Evolutionary conservation across 2,888 invertebrate genomes (phyloP), one percentile per base, ranked within the genome.

Genomic region (Platerodrilus igneus): DNA sequence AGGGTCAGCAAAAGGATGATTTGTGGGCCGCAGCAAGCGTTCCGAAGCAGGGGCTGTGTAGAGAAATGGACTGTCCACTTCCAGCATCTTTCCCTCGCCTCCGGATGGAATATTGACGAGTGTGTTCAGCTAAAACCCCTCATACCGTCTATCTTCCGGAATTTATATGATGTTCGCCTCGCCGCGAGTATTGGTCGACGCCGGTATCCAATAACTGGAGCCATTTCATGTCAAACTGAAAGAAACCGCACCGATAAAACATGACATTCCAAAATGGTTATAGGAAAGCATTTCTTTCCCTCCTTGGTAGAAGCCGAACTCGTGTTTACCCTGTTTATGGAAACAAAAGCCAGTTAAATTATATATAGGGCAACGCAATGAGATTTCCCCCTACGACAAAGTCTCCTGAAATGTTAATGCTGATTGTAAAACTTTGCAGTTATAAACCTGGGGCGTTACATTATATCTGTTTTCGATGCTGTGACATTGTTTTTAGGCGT

Each of bases 61-160:
- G 61, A 63, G 64, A 63, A 63, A 64, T 64, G 63, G 64, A 64
- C 65, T 64, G 67, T 66, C 67, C 65, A 64, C 63, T 64, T 62
- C 52, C 55, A 55, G 56, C 57, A 55, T 56, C 54, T 56, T 50
- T 46, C 52, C 51, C 56, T 52, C 55, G 48, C 52, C n/a, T n/a
- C n/a, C 37, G 47, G 50, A 50, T 55, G 52, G 52, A 58, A 60
- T 60, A 59, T 60, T 60, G 62, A 62, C 60, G 59, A 57, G 58
- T 56, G 46, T 46, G 46, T 46, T 42, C 46, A 36, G 41, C 46
- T 50, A 50, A 48, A 48, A 44, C 49, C 59, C 57, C 58, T 58
- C 62, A 53, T 52, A 50, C 53, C 59, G 58, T 59, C 60, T 58
- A 59, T 62, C 60, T 64, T 60, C 63, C 60, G 66, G 66, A 67